Evolutionary conservation across 1,140 invertebrate species (phyloP).

Genomic region (Ceratina japonica): DNA sequence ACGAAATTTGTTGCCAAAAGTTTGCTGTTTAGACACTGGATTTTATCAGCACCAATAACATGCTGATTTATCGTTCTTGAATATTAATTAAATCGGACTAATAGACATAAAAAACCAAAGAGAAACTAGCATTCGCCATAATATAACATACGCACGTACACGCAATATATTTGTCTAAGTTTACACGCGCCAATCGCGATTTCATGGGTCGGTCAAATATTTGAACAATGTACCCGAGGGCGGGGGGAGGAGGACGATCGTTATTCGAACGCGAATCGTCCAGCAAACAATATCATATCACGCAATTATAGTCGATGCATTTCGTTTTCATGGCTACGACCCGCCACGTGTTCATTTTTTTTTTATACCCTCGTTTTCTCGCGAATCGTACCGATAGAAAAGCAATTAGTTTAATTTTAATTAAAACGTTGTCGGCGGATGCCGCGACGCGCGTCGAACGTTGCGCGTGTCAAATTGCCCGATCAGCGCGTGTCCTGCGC

Average conservation of each 20-base stretch:
- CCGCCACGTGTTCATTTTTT: not conserved
- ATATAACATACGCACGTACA: not conserved
- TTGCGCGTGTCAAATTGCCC: slow-evolving; percentile 8
- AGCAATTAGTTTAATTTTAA: slow-evolving; percentile 46
- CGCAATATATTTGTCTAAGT: slow-evolving; percentile 1
- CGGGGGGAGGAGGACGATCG: not conserved
- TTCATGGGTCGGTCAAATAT: slow-evolving; percentile 25
- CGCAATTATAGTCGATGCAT: slow-evolving; percentile 31
- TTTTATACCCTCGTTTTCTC: not conserved
- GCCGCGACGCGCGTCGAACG: not conserved
- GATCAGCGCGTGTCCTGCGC: not conserved
- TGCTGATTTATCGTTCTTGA: no score
- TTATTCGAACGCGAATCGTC: slow-evolving; percentile 17
- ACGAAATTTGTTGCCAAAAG: no score
- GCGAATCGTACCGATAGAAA: not conserved
- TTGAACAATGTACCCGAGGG: not conserved
- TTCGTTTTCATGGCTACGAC: slow-evolving; percentile 17
- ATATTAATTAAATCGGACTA: no score
- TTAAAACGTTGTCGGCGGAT: not conserved
- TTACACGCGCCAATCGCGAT: slow-evolving; percentile 2
- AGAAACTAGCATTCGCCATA: no score
- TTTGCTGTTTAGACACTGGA: no score
- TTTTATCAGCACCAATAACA: no score
- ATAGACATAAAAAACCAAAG: no score
- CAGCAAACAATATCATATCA: slow-evolving; percentile 21